Evolutionary conservation across 2,888 invertebrate species (phyloP).

Genomic region (Agonopterix arenella): DNA sequence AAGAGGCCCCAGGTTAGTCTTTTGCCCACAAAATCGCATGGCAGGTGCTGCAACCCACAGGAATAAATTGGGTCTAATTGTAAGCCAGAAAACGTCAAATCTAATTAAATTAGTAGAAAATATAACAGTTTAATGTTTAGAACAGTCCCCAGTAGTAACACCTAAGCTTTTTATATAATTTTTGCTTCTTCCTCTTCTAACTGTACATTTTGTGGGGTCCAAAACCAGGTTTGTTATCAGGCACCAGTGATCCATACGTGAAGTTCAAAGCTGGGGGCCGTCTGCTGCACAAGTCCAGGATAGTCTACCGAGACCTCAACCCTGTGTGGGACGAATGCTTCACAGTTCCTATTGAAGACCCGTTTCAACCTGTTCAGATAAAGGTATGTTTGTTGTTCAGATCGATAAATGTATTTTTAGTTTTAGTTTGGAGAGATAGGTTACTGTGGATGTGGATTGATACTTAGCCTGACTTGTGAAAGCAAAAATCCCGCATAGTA

Average conservation of each 20-base stretch:
- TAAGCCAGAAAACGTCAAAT: too few species aligned
- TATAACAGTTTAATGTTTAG: too few species aligned
- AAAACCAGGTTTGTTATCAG: constrained; percentile 79
- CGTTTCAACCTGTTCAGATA: constrained; percentile 88
- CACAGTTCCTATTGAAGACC: constrained; percentile 93
- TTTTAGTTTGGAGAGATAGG: too few species aligned
- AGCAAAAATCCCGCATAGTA: too few species aligned
- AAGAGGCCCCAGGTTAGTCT: too few species aligned
- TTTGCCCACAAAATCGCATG: too few species aligned
- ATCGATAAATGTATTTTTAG: too few species aligned
- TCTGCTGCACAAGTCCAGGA: constrained; percentile 94
- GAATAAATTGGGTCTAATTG: too few species aligned
- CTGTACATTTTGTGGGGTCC: constrained; percentile 54
- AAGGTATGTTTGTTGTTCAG: constrained; percentile 78
- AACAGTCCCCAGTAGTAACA: background rate
- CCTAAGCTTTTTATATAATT: constrained; percentile 23
- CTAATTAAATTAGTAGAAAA: too few species aligned
- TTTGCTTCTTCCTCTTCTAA: constrained; percentile 62
- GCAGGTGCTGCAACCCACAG: too few species aligned
- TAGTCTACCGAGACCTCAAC: constrained; percentile 95
- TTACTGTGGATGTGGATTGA: too few species aligned
- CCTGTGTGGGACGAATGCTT: constrained; percentile 99
- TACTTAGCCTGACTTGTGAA: too few species aligned
- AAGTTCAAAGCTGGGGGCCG: constrained; percentile 95
- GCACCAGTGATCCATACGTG: constrained; percentile 98